Percentiles rank a stretch among this genome's conserved stretches.
phyloP scores from a whole-genome alignment of 2,113 vertebrate species.

The Tachycineta bicolor region DNA sequence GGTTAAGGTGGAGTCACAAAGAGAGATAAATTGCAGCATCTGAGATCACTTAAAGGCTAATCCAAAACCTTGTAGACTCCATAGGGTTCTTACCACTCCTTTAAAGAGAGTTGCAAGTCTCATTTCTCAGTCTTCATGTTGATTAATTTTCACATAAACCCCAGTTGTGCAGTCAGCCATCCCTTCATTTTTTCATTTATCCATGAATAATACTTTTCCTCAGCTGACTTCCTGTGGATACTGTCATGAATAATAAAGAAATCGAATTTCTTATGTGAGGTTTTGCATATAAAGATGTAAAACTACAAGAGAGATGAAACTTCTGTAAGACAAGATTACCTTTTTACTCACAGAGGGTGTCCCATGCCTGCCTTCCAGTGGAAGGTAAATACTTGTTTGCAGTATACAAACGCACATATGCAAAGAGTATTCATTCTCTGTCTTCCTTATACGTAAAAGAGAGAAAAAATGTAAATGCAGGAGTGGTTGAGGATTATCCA shows the following conservation, averaged over 20 bases:
- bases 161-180: background rate
- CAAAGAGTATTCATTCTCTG: background rate
- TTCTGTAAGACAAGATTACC: background rate
- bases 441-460: background rate
- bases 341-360: background rate
- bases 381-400: background rate
- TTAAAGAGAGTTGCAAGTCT: background rate
- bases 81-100: background rate
- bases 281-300: background rate
- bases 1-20: conserved; percentile 34
- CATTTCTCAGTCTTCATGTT: background rate
- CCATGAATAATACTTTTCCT: background rate
- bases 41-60: conserved; percentile 35
- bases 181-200: background rate
- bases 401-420: background rate
- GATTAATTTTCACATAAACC: background rate
- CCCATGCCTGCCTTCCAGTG: background rate
- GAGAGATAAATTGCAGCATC: conserved; percentile 10
- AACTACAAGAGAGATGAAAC: background rate
- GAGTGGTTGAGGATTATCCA: background rate
- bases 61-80: background rate
- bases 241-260: background rate
- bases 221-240: background rate
- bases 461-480: background rate
- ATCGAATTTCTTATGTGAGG: background rate